A percentile compares a stretch with the other conserved stretches of the same genome.
Conservation (phyloP, 2,797 vertebrate genomes). For the Hydrocynus forskahlii region DNA sequence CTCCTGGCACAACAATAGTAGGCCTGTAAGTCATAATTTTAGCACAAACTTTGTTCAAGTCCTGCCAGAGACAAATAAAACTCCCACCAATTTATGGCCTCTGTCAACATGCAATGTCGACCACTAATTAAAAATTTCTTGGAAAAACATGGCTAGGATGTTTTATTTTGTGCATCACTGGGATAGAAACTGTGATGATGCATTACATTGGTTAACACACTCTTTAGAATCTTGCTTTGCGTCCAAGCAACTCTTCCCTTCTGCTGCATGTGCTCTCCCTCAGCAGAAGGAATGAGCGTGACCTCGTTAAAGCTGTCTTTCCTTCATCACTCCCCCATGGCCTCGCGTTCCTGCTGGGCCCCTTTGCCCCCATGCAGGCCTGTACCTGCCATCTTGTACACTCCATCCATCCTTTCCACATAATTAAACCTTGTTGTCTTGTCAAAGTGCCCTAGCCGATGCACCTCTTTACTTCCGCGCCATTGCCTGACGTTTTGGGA, state of each 20-base stretch:
- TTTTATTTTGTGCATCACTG: background rate
- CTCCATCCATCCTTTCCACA: constrained; percentile 56
- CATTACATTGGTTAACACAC: background rate
- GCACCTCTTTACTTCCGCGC: constrained; percentile 48
- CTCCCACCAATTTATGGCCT: background rate
- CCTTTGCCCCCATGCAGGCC: background rate
- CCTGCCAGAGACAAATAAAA: background rate
- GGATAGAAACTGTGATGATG: background rate
- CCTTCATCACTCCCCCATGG: constrained; percentile 36
- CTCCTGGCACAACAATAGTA: background rate
- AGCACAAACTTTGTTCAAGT: background rate
- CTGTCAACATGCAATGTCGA: background rate
- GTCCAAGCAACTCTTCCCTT: background rate
- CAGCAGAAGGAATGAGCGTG: constrained; percentile 38
- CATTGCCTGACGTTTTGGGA: constrained; percentile 27
- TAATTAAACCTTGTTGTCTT: constrained; percentile 56
- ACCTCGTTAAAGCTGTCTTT: constrained; percentile 46
- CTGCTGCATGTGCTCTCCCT: constrained; percentile 23
- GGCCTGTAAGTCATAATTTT: background rate
- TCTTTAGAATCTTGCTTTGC: background rate
- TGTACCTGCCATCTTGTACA: constrained; percentile 44
- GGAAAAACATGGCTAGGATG: background rate
- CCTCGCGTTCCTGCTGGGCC: background rate
- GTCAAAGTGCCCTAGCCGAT: constrained; percentile 49
- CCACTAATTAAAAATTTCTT: background rate